Conservation (phyloP, 2,113 vertebrate genomes). For the Campylorhamphus procurvoides region DNA sequence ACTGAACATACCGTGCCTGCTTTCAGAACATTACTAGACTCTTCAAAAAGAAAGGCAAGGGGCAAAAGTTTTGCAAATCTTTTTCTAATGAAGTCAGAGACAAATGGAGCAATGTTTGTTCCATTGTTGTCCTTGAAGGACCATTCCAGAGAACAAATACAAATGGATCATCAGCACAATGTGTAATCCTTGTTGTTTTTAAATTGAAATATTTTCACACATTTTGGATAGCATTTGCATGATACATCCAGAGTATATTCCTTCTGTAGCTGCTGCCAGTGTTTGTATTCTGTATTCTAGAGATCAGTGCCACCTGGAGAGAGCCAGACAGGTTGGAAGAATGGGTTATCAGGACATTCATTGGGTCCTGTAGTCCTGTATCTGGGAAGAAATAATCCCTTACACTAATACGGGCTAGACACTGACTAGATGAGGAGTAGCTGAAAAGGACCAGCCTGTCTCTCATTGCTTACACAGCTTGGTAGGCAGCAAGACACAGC, state of each 20-base stretch:
- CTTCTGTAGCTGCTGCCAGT: neutral
- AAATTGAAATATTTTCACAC: neutral
- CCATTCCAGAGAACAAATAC: neutral
- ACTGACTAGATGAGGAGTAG: neutral
- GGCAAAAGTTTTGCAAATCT: neutral
- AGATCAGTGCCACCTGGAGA: neutral
- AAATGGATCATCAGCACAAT: neutral
- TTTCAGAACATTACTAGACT: neutral
- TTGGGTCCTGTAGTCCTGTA: neutral
- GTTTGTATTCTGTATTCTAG: neutral
- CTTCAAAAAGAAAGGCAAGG: neutral
- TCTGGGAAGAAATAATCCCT: neutral
- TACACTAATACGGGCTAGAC: neutral
- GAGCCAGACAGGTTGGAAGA: neutral
- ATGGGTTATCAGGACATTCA: neutral
- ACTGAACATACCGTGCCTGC: neutral
- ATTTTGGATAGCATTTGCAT: neutral
- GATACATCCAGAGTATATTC: neutral
- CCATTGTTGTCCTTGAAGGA: neutral
- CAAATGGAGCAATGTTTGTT: neutral
- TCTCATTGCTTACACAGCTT: neutral
- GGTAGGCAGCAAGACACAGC: neutral
- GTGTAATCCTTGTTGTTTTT: neutral
- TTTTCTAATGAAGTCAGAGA: neutral
- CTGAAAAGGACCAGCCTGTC: neutral